phyloP scores from a whole-genome alignment of 2,888 invertebrate species.

The Aleiodes alternator region DNA sequence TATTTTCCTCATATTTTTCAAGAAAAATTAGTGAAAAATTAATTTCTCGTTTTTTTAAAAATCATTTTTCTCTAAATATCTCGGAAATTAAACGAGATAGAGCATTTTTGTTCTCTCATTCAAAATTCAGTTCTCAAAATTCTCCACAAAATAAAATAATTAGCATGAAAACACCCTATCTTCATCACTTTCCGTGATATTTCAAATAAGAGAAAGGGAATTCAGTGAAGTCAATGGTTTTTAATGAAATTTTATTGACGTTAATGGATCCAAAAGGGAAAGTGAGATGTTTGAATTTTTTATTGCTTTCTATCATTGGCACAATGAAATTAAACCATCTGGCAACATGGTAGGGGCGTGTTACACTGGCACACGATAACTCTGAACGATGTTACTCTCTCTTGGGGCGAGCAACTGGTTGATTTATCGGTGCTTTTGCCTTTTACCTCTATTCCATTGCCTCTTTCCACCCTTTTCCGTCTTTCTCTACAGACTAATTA shows the following conservation, averaged over 20 bases:
- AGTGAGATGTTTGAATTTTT: slow-evolving; percentile 13
- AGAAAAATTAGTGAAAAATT: too few species aligned
- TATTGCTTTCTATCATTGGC: slow-evolving; percentile 44
- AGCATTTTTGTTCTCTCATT: too few species aligned
- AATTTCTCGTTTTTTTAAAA: too few species aligned
- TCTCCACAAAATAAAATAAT: too few species aligned
- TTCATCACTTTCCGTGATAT: too few species aligned
- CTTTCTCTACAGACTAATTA: neutral
- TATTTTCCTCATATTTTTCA: too few species aligned
- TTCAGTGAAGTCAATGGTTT: too few species aligned
- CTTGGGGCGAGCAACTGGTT: slow-evolving; percentile 72
- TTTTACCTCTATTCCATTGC: slow-evolving; percentile 22
- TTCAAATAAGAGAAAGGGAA: too few species aligned
- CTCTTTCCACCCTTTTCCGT: neutral
- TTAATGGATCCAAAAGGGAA: neutral
- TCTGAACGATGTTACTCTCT: slow-evolving; percentile 33
- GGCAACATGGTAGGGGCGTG: slow-evolving; percentile 74
- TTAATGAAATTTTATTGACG: neutral
- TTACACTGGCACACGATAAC: slow-evolving; percentile 59
- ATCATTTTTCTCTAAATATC: too few species aligned
- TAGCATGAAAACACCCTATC: too few species aligned
- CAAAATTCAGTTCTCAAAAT: too few species aligned
- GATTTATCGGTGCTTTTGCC: slow-evolving; percentile 74
- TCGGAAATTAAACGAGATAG: too few species aligned
- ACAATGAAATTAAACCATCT: slow-evolving; percentile 74